A percentile compares a stretch with the other conserved stretches of the same genome.
Evolutionary conservation across 2,888 invertebrate species (phyloP).

Genomic region (Caenorhabditis uteleia): DNA sequence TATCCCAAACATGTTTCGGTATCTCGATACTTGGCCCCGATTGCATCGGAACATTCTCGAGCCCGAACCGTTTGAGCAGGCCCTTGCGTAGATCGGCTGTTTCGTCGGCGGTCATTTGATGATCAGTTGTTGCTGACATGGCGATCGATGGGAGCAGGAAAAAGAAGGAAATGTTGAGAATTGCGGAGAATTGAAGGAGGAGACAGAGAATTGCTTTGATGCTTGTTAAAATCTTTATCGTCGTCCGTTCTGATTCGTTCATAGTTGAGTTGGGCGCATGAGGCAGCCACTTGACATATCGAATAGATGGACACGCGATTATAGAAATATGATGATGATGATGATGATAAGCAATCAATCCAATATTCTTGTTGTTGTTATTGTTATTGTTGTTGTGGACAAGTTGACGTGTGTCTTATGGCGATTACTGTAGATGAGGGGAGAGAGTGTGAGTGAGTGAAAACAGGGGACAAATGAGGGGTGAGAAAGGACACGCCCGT

Average conservation of each 20-base stretch:
- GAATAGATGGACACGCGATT: too few relatives aligned
- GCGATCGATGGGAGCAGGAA: slow-evolving; percentile 22
- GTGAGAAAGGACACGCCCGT: too few relatives aligned
- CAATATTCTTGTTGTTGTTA: too few relatives aligned
- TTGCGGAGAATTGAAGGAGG: slow-evolving; percentile 18
- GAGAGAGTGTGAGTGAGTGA: not conserved
- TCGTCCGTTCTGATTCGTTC: slow-evolving; percentile 41
- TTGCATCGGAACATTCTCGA: slow-evolving; percentile 38
- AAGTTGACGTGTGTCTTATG: not conserved
- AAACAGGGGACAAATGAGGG: not conserved
- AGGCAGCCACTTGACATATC: slow-evolving; percentile 10
- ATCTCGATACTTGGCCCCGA: slow-evolving; percentile 37
- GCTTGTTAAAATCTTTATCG: slow-evolving; percentile 38
- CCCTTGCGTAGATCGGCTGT: slow-evolving; percentile 14
- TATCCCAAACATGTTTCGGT: slow-evolving; percentile 60
- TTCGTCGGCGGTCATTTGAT: not conserved
- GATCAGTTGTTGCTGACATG: slow-evolving; percentile 10
- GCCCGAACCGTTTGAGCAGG: slow-evolving; percentile 41
- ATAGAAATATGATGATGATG: too few relatives aligned
- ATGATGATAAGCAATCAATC: too few relatives aligned
- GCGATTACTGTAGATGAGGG: not conserved
- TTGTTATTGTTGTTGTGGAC: not conserved
- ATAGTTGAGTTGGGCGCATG: slow-evolving; percentile 43
- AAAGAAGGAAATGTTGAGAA: slow-evolving; percentile 32
- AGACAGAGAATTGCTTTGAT: slow-evolving; percentile 23